phyloP scores from a whole-genome alignment of 2,113 vertebrate genomes.

The Callithrix jacchus region DNA sequence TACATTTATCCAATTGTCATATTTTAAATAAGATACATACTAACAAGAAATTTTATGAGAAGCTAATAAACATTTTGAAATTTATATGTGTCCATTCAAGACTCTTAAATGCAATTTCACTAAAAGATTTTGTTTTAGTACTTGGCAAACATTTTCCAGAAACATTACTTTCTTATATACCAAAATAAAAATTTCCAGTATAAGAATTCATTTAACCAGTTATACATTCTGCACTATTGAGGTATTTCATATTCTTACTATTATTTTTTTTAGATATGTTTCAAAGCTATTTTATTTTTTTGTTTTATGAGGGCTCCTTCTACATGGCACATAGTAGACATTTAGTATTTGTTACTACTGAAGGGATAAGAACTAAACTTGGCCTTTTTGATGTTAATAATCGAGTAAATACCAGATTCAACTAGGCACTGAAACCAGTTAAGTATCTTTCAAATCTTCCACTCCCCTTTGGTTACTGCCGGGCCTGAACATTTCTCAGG shows the following conservation, averaged over 20 bases:
- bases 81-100: not conserved
- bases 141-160: not conserved
- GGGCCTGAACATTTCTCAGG: not conserved
- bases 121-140: not conserved
- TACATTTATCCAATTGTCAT: not conserved
- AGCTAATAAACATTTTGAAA: not conserved
- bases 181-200: not conserved
- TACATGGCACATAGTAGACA: not conserved
- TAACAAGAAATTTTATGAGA: not conserved
- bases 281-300: not conserved
- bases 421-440: not conserved
- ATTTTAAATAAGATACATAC: not conserved
- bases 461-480: not conserved
- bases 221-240: not conserved
- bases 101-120: not conserved
- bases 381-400: not conserved
- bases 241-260: not conserved
- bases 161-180: not conserved
- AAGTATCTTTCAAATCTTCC: not conserved
- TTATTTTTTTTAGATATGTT: not conserved
- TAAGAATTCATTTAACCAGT: not conserved
- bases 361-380: not conserved
- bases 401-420: not conserved
- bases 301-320: not conserved
- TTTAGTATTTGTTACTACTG: not conserved